Conservation (phyloP, 2,113 vertebrate species). For the Lipophrys pholis region DNA sequence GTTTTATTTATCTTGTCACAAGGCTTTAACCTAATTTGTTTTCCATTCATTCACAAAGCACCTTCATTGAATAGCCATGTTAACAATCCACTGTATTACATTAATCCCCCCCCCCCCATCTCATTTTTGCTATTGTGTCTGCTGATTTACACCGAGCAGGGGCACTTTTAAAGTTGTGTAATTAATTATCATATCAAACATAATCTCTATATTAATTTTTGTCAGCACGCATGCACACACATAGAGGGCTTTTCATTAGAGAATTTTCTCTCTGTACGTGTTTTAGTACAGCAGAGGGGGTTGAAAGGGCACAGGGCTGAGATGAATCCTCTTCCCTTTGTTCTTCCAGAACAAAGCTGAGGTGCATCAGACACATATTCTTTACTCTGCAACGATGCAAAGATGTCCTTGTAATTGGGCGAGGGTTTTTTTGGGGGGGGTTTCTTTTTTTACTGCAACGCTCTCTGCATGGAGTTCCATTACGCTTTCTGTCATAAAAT, state of each 20-base stretch:
- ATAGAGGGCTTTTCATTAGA: slow-evolving; percentile 49
- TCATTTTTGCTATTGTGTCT: slow-evolving; percentile 36
- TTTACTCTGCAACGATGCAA: slow-evolving; percentile 67
- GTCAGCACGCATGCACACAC: slow-evolving; percentile 3
- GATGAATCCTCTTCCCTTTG: slow-evolving; percentile 63
- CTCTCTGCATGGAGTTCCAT: slow-evolving; percentile 61
- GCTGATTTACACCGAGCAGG: slow-evolving; percentile 45
- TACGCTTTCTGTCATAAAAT: slow-evolving; percentile 71
- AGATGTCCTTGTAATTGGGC: slow-evolving; percentile 75
- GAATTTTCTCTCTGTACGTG: slow-evolving; percentile 51
- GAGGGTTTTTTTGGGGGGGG: too few species aligned
- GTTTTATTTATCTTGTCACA: slow-evolving; percentile 78
- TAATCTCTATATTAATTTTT: slow-evolving; percentile 62
- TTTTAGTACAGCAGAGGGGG: slow-evolving; percentile 48
- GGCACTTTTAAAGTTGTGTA: slow-evolving; percentile 45
- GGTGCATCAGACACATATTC: slow-evolving; percentile 65
- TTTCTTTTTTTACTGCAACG: slow-evolving; percentile 65
- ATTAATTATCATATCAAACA: slow-evolving; percentile 72
- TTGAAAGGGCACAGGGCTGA: slow-evolving; percentile 44
- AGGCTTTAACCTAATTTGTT: slow-evolving; percentile 79
- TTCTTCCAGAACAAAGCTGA: slow-evolving; percentile 70
- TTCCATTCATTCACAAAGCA: slow-evolving; percentile 70
- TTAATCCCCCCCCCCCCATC: slow-evolving; percentile 12
- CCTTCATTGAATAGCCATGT: slow-evolving; percentile 68
- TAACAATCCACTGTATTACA: slow-evolving; percentile 45